A percentile compares a stretch with the other conserved stretches of the same genome.
These are phyloP conservation scores for Drosophila yakuba DNA, from an alignment of 1,140 invertebrate species.

Conservation along the genomic window DNA sequence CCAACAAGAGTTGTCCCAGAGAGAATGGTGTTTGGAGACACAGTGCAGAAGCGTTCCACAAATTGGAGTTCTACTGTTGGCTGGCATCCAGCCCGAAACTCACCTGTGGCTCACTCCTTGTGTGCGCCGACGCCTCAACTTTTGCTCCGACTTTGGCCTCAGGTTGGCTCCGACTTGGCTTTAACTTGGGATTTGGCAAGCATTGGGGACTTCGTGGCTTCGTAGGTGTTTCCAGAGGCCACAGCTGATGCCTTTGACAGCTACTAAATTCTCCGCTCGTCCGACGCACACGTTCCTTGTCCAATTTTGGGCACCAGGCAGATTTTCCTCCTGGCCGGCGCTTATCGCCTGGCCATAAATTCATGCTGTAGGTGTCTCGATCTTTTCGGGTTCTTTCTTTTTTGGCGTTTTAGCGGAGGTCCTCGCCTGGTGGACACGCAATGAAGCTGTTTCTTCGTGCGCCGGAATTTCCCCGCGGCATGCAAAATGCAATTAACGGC, in stretches of 20 bases:
- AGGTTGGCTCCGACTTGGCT: neutral
- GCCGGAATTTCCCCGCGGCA: slow-evolving; percentile 49
- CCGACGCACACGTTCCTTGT: slow-evolving; percentile 77
- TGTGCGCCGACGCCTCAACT: slow-evolving; percentile 47
- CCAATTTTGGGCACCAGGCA: slow-evolving; percentile 68
- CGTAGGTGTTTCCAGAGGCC: slow-evolving; percentile 75
- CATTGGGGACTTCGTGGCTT: slow-evolving; percentile 1
- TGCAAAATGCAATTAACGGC: slow-evolving; percentile 76
- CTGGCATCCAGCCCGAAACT: slow-evolving; percentile 9
- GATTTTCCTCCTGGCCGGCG: slow-evolving; percentile 54
- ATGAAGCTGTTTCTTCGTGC: slow-evolving; percentile 68
- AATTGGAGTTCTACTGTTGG: slow-evolving; percentile 6
- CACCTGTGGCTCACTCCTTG: slow-evolving; percentile 63
- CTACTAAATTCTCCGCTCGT: slow-evolving; percentile 70
- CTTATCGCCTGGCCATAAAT: slow-evolving; percentile 79
- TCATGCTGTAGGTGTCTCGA: slow-evolving; percentile 59
- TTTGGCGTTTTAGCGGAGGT: slow-evolving; percentile 61
- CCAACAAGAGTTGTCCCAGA: no score
- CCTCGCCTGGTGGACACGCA: slow-evolving; percentile 72
- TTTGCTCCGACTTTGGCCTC: slow-evolving; percentile 25
- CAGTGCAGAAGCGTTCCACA: neutral
- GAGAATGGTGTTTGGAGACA: no score
- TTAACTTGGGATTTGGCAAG: slow-evolving; percentile 4
- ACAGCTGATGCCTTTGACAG: slow-evolving; percentile 80
- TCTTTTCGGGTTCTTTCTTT: slow-evolving; percentile 20